phyloP scores from a whole-genome alignment of 2,888 invertebrate species.

The Epirrhoe tristata region DNA sequence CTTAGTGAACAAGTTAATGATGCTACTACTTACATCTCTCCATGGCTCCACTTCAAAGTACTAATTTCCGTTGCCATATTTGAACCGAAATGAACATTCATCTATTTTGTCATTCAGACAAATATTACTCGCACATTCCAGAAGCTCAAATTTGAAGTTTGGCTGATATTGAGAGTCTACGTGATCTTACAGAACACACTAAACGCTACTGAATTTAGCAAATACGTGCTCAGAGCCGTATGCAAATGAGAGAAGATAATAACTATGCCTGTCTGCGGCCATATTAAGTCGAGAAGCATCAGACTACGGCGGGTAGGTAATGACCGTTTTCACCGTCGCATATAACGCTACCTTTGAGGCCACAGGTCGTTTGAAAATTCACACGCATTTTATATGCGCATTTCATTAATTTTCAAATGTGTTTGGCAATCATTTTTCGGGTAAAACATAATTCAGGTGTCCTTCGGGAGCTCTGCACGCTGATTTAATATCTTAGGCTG shows the following conservation, averaged over 20 bases:
- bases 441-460: constrained; percentile 30
- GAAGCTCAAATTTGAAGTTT: background rate
- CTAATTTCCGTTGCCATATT: too few relatives aligned
- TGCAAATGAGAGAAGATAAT: constrained; percentile 28
- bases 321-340: constrained; percentile 16
- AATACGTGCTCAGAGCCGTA: constrained; percentile 17
- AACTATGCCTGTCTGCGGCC: constrained; percentile 27
- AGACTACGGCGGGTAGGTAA: constrained; percentile 23
- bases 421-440: constrained; percentile 32
- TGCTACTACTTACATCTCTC: too few relatives aligned
- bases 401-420: constrained; percentile 30
- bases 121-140: background rate
- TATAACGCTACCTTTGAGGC: constrained; percentile 23
- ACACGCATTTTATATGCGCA: constrained; percentile 32
- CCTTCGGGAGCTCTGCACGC: constrained; percentile 8
- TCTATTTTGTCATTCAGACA: too few relatives aligned
- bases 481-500: constrained; percentile 1
- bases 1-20: too few relatives aligned
- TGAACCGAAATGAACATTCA: too few relatives aligned
- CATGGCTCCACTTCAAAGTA: too few relatives aligned
- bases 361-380: constrained; percentile 31
- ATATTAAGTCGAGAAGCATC: constrained; percentile 29
- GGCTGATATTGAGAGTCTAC: background rate
- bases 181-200: background rate
- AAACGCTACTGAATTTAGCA: constrained; percentile 11